Percentiles rank a stretch among this genome's conserved stretches.
phyloP scores from a whole-genome alignment of 2,888 invertebrate species.

The Hirtodrosophila duncani region DNA sequence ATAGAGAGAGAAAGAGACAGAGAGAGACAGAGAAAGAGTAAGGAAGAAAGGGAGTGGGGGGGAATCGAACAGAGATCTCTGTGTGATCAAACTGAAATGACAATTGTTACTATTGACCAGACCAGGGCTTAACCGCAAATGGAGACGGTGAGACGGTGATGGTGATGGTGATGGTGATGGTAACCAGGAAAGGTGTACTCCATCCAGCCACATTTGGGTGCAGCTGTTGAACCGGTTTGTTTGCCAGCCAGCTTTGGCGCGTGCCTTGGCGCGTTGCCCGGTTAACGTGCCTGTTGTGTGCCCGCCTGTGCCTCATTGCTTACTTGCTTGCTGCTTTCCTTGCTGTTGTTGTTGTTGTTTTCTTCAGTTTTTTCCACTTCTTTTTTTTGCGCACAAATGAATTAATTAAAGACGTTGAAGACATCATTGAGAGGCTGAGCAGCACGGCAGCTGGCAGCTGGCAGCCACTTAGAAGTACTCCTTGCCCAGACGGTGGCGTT shows the following conservation, averaged over 20 bases:
- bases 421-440: background rate
- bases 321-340: constrained; percentile 5
- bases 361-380: constrained; percentile 4
- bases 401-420: constrained; percentile 54
- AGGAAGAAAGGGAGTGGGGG: background rate
- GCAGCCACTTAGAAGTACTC: constrained; percentile 43
- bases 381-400: constrained; percentile 48
- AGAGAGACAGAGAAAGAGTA: background rate
- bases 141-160: background rate
- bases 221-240: constrained; percentile 68
- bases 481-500: constrained; percentile 40
- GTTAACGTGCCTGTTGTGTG: constrained; percentile 19
- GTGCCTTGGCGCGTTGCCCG: constrained; percentile 19
- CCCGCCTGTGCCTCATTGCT: constrained; percentile 3
- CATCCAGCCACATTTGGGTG: constrained; percentile 51
- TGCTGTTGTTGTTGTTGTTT: constrained; percentile 4
- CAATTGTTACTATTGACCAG: too few species aligned
- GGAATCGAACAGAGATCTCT: too few species aligned
- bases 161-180: background rate
- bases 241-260: too few species aligned
- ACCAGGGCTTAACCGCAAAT: background rate
- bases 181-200: constrained; percentile 4
- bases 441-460: too few species aligned
- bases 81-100: too few species aligned
- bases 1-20: background rate